A percentile compares a stretch with the other conserved stretches of the same genome.
Evolutionary conservation across 30 jellyfish, hydroid and myxozoan species (phyloP).

Genomic region (Aurelia sp.): DNA sequence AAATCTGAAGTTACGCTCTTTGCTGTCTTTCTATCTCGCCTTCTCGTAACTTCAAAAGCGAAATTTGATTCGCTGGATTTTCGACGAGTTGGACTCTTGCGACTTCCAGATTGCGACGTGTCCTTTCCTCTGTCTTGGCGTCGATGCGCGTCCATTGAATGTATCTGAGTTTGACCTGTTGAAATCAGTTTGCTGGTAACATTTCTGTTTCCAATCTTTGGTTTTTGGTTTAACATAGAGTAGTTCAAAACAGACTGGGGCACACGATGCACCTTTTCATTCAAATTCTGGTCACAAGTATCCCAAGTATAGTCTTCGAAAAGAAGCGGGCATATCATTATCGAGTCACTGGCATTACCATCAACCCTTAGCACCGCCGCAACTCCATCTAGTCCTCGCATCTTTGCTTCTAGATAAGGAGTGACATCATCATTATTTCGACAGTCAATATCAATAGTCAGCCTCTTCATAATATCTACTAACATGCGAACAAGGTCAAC

Average conservation of each 20-base stretch:
- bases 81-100: no score
- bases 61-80: no score
- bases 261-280: no score
- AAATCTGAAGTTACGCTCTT: background rate
- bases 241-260: no score
- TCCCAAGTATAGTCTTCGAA: constrained; percentile 20
- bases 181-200: no score
- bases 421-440: constrained; percentile 71
- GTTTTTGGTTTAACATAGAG: no score
- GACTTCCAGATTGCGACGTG: no score
- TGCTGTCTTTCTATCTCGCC: background rate
- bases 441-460: constrained; percentile 61
- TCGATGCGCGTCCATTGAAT: no score
- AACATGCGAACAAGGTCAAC: constrained; percentile 45
- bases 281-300: no score
- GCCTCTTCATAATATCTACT: constrained; percentile 42
- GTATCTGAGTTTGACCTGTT: no score
- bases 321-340: constrained; percentile 53
- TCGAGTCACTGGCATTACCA: constrained; percentile 63
- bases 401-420: constrained; percentile 79
- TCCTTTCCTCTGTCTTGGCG: no score
- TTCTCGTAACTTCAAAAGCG: background rate
- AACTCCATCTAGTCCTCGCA: constrained; percentile 54
- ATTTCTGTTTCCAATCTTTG: no score
- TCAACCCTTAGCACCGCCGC: constrained; percentile 40